Evolutionary conservation across 2,888 invertebrate species (phyloP).

Genomic region (Dynastes hyllus): DNA sequence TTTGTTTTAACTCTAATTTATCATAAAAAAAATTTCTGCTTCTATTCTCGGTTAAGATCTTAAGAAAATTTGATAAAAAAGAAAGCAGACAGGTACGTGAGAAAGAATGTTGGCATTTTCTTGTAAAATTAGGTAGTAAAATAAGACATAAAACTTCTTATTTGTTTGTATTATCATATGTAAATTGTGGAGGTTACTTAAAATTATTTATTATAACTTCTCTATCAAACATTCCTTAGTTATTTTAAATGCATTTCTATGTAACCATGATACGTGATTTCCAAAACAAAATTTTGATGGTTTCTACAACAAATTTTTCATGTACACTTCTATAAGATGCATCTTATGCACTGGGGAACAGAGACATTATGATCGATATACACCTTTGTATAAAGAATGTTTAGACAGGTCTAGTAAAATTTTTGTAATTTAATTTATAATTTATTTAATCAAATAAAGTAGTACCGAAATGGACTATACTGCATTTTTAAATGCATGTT

Average conservation of each 20-base stretch:
- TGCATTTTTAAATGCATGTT: conserved; percentile 33
- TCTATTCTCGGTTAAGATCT: conserved; percentile 35
- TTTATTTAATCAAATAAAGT: conserved; percentile 40
- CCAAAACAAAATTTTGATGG: background rate
- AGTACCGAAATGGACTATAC: conserved; percentile 26
- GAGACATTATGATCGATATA: conserved; percentile 30
- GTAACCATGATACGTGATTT: conserved; percentile 18
- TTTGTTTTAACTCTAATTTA: conserved; percentile 39
- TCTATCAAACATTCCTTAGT: conserved; percentile 30
- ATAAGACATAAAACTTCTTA: conserved; percentile 9
- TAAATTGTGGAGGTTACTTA: conserved; percentile 43
- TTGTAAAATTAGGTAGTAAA: conserved; percentile 33
- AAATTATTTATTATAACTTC: conserved; percentile 43
- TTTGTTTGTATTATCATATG: conserved; percentile 4
- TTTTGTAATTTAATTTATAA: conserved; percentile 47
- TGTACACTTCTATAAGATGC: background rate
- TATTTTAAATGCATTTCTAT: conserved; percentile 19
- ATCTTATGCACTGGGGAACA: conserved; percentile 21
- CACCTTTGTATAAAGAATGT: conserved; percentile 38
- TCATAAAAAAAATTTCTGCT: conserved; percentile 36
- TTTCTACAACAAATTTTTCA: conserved; percentile 16
- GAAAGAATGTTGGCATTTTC: conserved; percentile 28
- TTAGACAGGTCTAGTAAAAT: conserved; percentile 40
- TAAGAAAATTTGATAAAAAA: background rate
- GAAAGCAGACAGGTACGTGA: conserved; percentile 18